A percentile compares a stretch with the other conserved stretches of the same genome.
Evolutionary conservation across 2,888 invertebrate species (phyloP).

Genomic region (Saturnia japonica): DNA sequence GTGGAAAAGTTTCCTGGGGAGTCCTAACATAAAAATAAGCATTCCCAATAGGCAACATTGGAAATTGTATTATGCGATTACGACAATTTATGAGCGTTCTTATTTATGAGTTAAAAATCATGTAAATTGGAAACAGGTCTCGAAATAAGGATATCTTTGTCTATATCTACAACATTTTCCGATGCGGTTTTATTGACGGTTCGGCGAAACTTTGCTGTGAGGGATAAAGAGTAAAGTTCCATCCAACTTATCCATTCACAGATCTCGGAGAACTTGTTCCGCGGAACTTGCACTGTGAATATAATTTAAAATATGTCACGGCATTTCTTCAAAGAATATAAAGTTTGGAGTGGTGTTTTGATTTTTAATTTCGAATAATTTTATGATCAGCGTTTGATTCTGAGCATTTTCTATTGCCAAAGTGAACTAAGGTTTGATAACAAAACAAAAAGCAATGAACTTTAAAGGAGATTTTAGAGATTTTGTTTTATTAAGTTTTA

Average conservation of each 20-base stretch:
- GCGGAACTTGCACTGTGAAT: slow-evolving; percentile 44
- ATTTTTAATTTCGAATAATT: background rate
- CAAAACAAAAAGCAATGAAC: too few relatives aligned
- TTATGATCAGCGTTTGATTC: background rate
- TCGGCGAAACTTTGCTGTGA: slow-evolving; percentile 39
- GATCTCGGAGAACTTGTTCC: slow-evolving; percentile 42
- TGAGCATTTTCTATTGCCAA: too few relatives aligned
- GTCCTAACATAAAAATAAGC: too few relatives aligned
- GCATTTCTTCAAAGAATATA: slow-evolving; percentile 23
- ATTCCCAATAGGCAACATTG: too few relatives aligned
- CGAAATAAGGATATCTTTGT: slow-evolving; percentile 35
- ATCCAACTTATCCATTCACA: slow-evolving; percentile 47
- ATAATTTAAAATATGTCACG: slow-evolving; percentile 42
- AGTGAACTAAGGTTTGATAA: too few relatives aligned
- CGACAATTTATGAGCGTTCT: too few relatives aligned
- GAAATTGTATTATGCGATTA: too few relatives aligned
- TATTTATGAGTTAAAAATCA: too few relatives aligned
- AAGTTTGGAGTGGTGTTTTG: background rate
- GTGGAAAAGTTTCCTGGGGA: too few relatives aligned
- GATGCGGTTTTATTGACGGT: slow-evolving; percentile 37
- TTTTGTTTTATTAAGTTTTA: too few relatives aligned
- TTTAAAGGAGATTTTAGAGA: too few relatives aligned
- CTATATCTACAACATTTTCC: slow-evolving; percentile 39
- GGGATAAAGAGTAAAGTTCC: slow-evolving; percentile 49
- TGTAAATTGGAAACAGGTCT: slow-evolving; percentile 25